phyloP scores from a whole-genome alignment of 2,113 vertebrate species.

The Panurus biarmicus region DNA sequence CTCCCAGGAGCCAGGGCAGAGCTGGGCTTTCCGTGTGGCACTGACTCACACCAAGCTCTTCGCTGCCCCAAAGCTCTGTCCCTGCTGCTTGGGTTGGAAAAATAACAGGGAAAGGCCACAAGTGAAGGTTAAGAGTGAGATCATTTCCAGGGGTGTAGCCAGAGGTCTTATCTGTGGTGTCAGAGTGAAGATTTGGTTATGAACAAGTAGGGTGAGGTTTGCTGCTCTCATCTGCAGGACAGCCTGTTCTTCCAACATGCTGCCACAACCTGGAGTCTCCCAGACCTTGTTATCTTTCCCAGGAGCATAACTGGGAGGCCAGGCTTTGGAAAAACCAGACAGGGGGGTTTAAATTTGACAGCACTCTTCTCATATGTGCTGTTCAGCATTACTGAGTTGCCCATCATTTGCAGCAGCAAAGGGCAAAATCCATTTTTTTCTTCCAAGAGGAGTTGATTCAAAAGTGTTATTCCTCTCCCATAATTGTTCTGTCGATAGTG shows the following conservation, averaged over 20 bases:
- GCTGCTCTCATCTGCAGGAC: background rate
- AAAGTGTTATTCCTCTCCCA: background rate
- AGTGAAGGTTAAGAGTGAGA: background rate
- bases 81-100: background rate
- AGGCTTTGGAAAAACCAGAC: background rate
- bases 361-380: background rate
- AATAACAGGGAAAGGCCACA: background rate
- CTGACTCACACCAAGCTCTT: background rate
- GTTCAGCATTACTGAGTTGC: background rate
- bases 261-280: background rate
- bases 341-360: background rate
- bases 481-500: background rate
- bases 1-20: background rate
- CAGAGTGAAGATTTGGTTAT: background rate
- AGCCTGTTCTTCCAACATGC: accelerated
- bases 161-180: background rate
- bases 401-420: background rate
- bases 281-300: background rate
- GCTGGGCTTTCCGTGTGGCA: accelerated
- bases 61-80: background rate
- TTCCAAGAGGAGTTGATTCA: background rate
- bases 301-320: background rate
- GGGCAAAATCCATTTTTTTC: background rate
- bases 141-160: background rate
- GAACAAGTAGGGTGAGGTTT: background rate